Conservation (phyloP, 2,888 invertebrate species). For the Erebia ligea region DNA sequence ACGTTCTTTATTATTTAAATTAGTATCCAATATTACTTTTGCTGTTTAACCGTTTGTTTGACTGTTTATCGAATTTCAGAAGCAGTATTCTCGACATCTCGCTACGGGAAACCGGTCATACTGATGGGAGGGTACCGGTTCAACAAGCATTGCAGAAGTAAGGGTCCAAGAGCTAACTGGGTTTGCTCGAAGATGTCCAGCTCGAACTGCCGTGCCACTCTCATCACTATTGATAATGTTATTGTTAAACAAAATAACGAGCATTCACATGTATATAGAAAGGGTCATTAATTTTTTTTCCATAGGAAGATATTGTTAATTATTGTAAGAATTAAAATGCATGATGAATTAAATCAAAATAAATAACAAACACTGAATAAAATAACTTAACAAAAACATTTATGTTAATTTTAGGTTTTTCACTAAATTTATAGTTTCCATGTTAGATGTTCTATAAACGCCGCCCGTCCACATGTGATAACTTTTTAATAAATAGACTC, state of each 20-base stretch:
- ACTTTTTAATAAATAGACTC: too few species aligned
- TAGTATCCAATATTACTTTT: too few species aligned
- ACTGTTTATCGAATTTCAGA: slow-evolving; percentile 30
- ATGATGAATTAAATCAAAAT: too few species aligned
- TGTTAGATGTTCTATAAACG: too few species aligned
- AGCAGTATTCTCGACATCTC: slow-evolving; percentile 38
- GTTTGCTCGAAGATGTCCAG: slow-evolving; percentile 43
- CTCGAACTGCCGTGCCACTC: slow-evolving; percentile 49
- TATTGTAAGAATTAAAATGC: too few species aligned
- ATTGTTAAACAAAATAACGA: slow-evolving; percentile 43
- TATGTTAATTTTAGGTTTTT: too few species aligned
- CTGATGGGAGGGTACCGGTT: slow-evolving; percentile 48
- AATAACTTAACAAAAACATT: too few species aligned
- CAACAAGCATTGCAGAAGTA: slow-evolving; percentile 51
- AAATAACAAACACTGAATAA: too few species aligned
- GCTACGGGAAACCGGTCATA: slow-evolving; percentile 43
- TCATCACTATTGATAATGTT: slow-evolving; percentile 44
- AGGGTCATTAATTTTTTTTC: background rate
- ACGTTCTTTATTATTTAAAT: too few species aligned
- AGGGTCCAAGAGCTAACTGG: slow-evolving; percentile 48
- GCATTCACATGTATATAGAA: slow-evolving; percentile 50
- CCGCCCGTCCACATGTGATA: too few species aligned
- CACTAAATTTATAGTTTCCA: too few species aligned
- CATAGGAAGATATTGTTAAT: background rate
- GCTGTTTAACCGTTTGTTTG: background rate